phyloP scores from a whole-genome alignment of 2,888 invertebrate species.

The Chalcis sispes region DNA sequence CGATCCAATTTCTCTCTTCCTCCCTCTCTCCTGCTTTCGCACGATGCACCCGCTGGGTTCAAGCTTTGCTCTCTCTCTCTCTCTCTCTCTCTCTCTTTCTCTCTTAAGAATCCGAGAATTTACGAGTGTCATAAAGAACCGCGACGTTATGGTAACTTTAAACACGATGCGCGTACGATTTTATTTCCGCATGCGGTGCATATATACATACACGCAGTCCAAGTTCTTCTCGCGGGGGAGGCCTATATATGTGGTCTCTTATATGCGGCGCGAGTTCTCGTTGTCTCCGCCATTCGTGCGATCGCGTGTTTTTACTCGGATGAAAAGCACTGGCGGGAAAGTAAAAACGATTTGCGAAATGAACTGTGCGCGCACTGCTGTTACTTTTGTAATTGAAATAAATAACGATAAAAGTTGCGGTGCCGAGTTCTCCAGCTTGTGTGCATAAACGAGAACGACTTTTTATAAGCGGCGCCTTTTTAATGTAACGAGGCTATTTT shows the following conservation, averaged over 20 bases:
- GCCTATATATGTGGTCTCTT: background rate
- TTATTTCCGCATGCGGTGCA: conserved; percentile 48
- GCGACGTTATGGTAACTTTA: conserved; percentile 54
- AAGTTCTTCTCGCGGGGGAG: background rate
- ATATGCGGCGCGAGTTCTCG: background rate
- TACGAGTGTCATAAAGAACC: conserved; percentile 56
- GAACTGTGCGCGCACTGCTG: conserved; percentile 1
- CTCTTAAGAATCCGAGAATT: conserved; percentile 55
- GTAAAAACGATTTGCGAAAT: conserved; percentile 10
- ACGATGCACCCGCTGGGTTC: no score
- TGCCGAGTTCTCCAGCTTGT: background rate
- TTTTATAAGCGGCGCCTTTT: no score
- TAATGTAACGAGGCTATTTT: no score
- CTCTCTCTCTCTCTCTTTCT: no score
- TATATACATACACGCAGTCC: background rate
- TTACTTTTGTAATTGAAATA: conserved; percentile 3
- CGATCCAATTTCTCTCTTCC: conserved; percentile 52
- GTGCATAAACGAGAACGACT: no score
- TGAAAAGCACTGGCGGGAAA: background rate
- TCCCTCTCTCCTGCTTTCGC: no score
- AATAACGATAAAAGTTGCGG: background rate
- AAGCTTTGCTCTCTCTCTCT: conserved; percentile 48
- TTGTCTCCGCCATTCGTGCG: background rate
- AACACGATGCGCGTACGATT: conserved; percentile 52
- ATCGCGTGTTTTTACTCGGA: conserved; percentile 22